A percentile compares a stretch with the other conserved stretches of the same genome.
Evolutionary conservation across 2,888 invertebrate species (phyloP).

Genomic region (Lasioglossum figueresi): DNA sequence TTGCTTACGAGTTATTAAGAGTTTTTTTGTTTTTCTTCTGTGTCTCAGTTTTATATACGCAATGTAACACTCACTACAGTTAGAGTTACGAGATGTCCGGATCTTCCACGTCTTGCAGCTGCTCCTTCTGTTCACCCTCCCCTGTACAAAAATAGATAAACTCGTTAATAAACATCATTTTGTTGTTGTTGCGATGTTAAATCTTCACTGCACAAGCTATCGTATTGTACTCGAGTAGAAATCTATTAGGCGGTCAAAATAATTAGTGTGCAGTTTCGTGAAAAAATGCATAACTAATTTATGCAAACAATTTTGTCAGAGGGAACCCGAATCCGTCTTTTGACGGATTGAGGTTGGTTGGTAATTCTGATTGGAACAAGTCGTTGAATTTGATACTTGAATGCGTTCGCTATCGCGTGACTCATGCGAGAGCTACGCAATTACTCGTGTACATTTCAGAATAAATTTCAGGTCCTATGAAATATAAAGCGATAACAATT

Average conservation of each 20-base stretch:
- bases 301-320: not conserved
- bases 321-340: not conserved
- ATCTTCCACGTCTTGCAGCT: constrained; percentile 96
- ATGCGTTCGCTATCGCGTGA: constrained; percentile 2
- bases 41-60: constrained; percentile 82
- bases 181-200: not conserved
- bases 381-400: constrained; percentile 2
- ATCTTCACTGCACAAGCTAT: not conserved
- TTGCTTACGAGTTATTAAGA: constrained; percentile 83
- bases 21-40: constrained; percentile 81
- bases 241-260: not conserved
- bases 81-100: constrained; percentile 97
- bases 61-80: constrained; percentile 83
- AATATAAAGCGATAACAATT: not conserved
- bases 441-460: not conserved
- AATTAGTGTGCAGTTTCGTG: not conserved
- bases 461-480: not conserved
- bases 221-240: not conserved
- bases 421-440: not conserved
- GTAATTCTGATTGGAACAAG: not conserved
- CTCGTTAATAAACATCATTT: constrained; percentile 6
- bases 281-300: not conserved
- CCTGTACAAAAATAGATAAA: constrained; percentile 84
- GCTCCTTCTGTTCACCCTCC: constrained; percentile 95
- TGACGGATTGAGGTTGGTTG: not conserved